phyloP scores from a whole-genome alignment of 2,797 vertebrate genomes.

The Cottoperca gobio region DNA sequence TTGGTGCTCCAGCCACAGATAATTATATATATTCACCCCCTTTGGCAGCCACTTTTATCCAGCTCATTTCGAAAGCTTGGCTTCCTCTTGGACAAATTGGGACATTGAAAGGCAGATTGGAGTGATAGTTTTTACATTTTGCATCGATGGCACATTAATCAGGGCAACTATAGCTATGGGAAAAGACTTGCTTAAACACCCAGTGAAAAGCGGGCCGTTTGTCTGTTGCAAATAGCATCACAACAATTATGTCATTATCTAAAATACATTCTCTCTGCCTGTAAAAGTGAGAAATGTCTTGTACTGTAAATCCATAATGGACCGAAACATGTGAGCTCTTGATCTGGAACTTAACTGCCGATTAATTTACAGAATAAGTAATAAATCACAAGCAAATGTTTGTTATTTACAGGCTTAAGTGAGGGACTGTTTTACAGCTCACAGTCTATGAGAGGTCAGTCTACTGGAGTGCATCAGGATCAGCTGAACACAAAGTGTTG shows the following conservation, averaged over 20 bases:
- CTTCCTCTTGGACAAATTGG: constrained; percentile 77
- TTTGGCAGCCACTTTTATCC: constrained; percentile 79
- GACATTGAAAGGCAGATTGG: constrained; percentile 78
- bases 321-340: constrained; percentile 11
- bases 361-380: constrained; percentile 27
- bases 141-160: constrained; percentile 73
- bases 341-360: constrained; percentile 8
- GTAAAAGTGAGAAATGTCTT: constrained; percentile 25
- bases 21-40: constrained; percentile 81
- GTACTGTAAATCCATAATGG: constrained; percentile 30
- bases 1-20: constrained; percentile 75
- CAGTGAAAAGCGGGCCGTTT: constrained; percentile 32
- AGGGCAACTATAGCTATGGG: constrained; percentile 59
- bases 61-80: constrained; percentile 75
- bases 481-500: constrained; percentile 2
- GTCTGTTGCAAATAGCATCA: constrained; percentile 49
- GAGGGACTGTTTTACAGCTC: constrained; percentile 1
- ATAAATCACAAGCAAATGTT: constrained; percentile 23
- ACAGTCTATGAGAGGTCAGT: constrained; percentile 7
- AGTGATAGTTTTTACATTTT: constrained; percentile 77
- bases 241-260: constrained; percentile 45
- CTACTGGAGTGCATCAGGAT: constrained; percentile 2
- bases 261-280: constrained; percentile 32
- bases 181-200: constrained; percentile 48
- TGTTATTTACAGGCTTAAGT: constrained; percentile 8